Evolutionary conservation across 2,888 invertebrate genomes (phyloP).

Genomic region (Sycophila texana): DNA sequence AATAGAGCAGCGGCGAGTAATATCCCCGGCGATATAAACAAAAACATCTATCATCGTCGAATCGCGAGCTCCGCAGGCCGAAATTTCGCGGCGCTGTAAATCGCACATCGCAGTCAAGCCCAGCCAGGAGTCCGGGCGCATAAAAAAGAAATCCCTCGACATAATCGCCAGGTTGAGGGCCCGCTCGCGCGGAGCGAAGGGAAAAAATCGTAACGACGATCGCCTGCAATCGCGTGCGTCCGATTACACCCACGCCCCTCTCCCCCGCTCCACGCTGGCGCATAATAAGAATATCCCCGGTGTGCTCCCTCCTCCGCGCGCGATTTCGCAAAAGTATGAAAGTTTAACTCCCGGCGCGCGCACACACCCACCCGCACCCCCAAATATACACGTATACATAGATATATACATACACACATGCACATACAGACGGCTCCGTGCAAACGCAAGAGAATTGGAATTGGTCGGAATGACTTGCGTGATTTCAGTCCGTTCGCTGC

Average conservation of each 20-base stretch:
- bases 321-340: conserved; percentile 59
- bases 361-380: conserved; percentile 15
- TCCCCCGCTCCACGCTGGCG: conserved; percentile 39
- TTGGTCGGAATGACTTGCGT: conserved; percentile 61
- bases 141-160: conserved; percentile 28
- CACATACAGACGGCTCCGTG: conserved; percentile 2
- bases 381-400: not conserved
- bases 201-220: conserved; percentile 56
- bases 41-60: conserved; percentile 1
- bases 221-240: conserved; percentile 59
- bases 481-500: conserved; percentile 59
- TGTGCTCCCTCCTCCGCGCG: conserved; percentile 28
- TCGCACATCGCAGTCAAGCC: conserved; percentile 26
- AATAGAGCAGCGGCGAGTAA: not conserved
- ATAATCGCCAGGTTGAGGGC: conserved; percentile 26
- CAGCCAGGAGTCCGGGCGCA: not conserved
- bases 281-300: conserved; percentile 58
- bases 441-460: conserved; percentile 58
- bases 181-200: not conserved
- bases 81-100: not conserved
- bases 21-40: not conserved
- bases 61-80: not conserved
- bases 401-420: not conserved
- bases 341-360: conserved; percentile 58
- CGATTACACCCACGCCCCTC: conserved; percentile 53